Evolutionary conservation across 35 echinoderm and acorn worm species (phyloP), one percentile per base, ranked within the genome.

Genomic region (Chiridota heheva): DNA sequence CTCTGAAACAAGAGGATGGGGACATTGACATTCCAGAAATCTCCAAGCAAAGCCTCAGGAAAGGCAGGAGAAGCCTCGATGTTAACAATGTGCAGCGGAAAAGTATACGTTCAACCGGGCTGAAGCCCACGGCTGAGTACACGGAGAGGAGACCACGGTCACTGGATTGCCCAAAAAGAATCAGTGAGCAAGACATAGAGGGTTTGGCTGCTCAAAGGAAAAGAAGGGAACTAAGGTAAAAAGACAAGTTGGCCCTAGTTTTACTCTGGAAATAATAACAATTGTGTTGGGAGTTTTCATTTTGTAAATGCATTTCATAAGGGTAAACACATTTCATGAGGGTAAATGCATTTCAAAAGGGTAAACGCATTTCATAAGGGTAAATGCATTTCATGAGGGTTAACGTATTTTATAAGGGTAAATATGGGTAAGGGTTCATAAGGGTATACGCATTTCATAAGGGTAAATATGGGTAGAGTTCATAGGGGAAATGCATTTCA

Each of bases 1-100:
- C 89, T 2, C 74, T 98, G 36, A 98, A 98, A 39, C 84, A 98
- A 56, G 95, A 91, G 66, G 95, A 98, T 70, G 95, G 95, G 10
- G 95, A 98, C 44, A 78, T 72, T 17, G 95, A 98, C 81, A 91
- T 98, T 70, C 95, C 95, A 42, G 45, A 73, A 35, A 78, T 88
- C 20, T 73, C 83, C 24, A 91, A 91, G 67, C 62, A 81, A 17
- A 91, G 79, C 71, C 64, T 98, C 42, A 61, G 95, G 44, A 91
- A 98, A 75, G 71, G 39, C 25, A 61, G 89, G 15, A 72, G 89
- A 42, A 95, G 91, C 39, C 29, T 84, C 37, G 81, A 88, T 40
- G 84, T 65, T 1, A 70, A 59, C 15, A 79, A 80, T 13, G 60
- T 44, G 12, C 84, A 87, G 69, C 58, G 95, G 13, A 98, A 98